A percentile compares a stretch with the other conserved stretches of the same genome.
phyloP scores from a whole-genome alignment of 2,113 vertebrate genomes.

The Miniopterus natalensis region DNA sequence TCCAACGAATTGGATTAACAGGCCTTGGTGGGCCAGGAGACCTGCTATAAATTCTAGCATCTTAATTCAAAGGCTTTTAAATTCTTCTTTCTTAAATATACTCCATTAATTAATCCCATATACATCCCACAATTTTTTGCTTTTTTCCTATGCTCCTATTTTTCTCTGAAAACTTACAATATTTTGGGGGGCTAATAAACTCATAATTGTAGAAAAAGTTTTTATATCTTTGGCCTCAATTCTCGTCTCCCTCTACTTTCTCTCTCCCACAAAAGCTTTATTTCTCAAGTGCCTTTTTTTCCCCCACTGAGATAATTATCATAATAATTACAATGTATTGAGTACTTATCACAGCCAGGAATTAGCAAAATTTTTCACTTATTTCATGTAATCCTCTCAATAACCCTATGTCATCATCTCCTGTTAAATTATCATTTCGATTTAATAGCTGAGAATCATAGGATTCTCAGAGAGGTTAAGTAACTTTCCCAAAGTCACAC shows the following conservation, averaged over 20 bases:
- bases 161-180: background rate
- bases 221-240: background rate
- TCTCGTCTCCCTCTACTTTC: background rate
- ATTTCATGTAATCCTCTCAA: background rate
- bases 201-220: background rate
- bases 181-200: background rate
- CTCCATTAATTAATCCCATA: background rate
- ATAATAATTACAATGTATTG: background rate
- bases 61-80: conserved; percentile 40
- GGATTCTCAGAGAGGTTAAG: background rate
- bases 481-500: background rate
- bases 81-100: conserved; percentile 5
- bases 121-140: background rate
- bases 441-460: background rate
- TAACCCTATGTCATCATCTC: background rate
- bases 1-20: conserved; percentile 32
- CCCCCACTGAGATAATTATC: background rate
- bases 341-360: background rate
- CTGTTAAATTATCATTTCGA: background rate
- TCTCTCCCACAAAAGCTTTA: background rate
- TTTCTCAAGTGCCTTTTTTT: background rate
- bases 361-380: conserved; percentile 7
- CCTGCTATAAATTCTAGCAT: background rate
- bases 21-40: background rate
- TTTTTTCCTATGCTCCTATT: background rate